Evolutionary conservation across 2,888 invertebrate species (phyloP), one percentile per base, ranked within the genome.

Genomic region (Gymnosoma rotundatum): DNA sequence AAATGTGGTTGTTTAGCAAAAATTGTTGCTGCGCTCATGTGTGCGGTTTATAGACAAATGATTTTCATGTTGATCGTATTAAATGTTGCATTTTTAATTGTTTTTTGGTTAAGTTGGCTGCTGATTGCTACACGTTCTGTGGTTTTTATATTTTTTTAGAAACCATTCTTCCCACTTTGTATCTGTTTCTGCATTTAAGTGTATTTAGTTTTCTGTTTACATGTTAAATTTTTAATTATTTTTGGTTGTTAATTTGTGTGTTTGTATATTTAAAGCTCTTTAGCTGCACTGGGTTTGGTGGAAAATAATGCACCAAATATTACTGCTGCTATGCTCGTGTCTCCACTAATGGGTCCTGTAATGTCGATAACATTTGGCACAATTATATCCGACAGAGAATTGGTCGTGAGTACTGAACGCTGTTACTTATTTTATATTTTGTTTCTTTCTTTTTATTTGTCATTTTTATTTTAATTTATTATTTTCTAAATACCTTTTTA

Each of bases 281-380:
- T 97, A 81, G 97, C 97, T 75, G 96, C 96, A n/a, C 92, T 97
- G 78, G 97, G 97, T 60, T 92, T 97, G 54, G 94, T 96, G 32
- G 97, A 97, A 91, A 96, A 96, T 92, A 97, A 96, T 89, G 95
- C 96, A 8, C 96, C 97, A 0, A 95, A 96, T 88, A 95, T 97
- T 86, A 95, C 95, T 25, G 96, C 95, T 36, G 95, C 95, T 36
- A 96, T 96, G 95, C 91, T 96, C 88, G 95, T 96, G 0, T 96
- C 95, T 1, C 96, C 96, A 0, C 93, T 96, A 14, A 96, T 96
- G 96, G 96, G 96, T 1, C 97, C 97, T 0, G 97, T 97, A 16
- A 95, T 97, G 95, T 97, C 96, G n/a, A 94, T 96, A 86, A 96
- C 96, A 73, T 97, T 97, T 90, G 97, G 97, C 9, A 94, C 95